Evolutionary conservation across 1,140 invertebrate species (phyloP), one percentile per base, ranked within the genome.

Genomic region (Branchinecta lynchi): DNA sequence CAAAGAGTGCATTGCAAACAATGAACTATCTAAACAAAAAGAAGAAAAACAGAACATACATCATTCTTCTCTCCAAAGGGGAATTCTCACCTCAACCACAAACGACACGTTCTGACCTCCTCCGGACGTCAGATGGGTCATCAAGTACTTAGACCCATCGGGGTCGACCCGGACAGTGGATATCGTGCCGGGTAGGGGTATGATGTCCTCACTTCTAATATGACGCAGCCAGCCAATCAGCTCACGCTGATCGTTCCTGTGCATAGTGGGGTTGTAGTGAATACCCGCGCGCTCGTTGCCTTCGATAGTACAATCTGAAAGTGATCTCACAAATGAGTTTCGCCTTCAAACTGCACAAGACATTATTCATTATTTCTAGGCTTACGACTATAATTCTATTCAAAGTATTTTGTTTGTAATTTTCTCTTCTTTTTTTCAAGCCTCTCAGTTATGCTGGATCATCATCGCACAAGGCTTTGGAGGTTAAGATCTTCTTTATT

Each of bases 241-340:
- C 81, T 97, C 93, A 78, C 90, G 83, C 77, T 96, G 92, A 75
- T 94, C 87, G 6, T 86, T 75, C 8, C 87, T 86, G 8, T 88
- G 86, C 65, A 98, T 81, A 10, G 87, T 87, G 3, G 95, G 92
- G 81, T 98, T 89, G 76, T 98, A 96, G 70, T 88, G 85, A 72
- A 99, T 88, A 0, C 95, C 96, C 67, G 90, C 88, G 66, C 89
- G 82, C 66, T 84, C 83, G 77, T 98, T 99, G 69, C 90, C 86
- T 77, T 90, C 87, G 66, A 96, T 87, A 12, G 81, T 78, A 8
- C 86, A 87, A 60, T 86, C 77, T 77, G 66, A n/a, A 71, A 71
- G 66, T 32, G 5, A 32, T 3, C 32, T 32, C 2, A 32, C 32
- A 32, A 32, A 32, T 32, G 32, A 32, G 32, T 32, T 32, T 32